phyloP scores from a whole-genome alignment of 1,140 invertebrate species.

The Conopomorpha cramerella region DNA sequence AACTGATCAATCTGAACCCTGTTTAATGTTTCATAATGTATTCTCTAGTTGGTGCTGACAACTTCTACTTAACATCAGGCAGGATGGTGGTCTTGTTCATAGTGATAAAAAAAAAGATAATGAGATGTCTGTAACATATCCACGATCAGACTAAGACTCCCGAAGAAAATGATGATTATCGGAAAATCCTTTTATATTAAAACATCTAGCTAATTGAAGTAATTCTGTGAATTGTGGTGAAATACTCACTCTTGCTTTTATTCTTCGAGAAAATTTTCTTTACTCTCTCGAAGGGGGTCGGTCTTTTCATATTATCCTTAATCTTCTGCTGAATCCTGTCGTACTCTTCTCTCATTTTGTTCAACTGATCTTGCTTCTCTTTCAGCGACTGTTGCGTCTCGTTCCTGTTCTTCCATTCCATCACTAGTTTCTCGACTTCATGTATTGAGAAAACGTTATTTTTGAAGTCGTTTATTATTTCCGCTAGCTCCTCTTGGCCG shows the following conservation, averaged over 20 bases:
- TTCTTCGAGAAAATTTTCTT: slow-evolving; percentile 74
- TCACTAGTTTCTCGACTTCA: slow-evolving; percentile 82
- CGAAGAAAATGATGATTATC: no score
- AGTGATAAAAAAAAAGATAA: no score
- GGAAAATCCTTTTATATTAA: no score
- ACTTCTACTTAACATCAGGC: no score
- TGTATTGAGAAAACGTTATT: slow-evolving; percentile 84
- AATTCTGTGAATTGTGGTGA: slow-evolving; percentile 4
- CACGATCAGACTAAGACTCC: no score
- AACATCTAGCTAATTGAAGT: no score
- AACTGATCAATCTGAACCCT: no score
- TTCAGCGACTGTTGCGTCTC: slow-evolving; percentile 84
- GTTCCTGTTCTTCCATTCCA: slow-evolving; percentile 82
- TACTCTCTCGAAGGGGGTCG: slow-evolving; percentile 78
- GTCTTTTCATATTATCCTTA: slow-evolving; percentile 72
- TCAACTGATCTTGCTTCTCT: slow-evolving; percentile 81
- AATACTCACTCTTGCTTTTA: slow-evolving; percentile 40
- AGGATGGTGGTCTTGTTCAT: no score
- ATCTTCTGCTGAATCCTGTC: slow-evolving; percentile 79
- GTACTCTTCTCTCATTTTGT: slow-evolving; percentile 78
- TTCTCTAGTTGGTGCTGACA: no score
- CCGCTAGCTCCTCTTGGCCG: slow-evolving; percentile 76
- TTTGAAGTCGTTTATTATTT: slow-evolving; percentile 89
- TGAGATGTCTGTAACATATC: no score
- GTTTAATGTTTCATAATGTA: not conserved